Conservation (phyloP, 2,113 vertebrate species). For the Coregonus clupeaformis region DNA sequence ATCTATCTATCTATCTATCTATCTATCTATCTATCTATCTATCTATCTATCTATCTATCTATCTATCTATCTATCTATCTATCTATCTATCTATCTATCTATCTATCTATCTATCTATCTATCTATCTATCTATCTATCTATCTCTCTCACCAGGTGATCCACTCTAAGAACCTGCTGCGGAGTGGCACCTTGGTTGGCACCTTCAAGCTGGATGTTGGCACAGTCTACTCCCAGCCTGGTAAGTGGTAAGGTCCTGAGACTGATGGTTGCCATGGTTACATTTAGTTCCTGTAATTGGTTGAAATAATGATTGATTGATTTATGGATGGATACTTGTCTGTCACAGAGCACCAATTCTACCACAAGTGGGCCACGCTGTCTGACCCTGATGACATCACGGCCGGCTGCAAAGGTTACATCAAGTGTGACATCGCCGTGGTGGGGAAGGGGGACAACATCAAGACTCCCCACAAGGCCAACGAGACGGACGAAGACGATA, state of each 20-base stretch:
- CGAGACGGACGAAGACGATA: slow-evolving; percentile 92
- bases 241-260: slow-evolving; percentile 43
- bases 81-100: neutral
- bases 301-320: too few species aligned
- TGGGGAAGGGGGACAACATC: slow-evolving; percentile 95
- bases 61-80: too few species aligned
- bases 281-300: too few species aligned
- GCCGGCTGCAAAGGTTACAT: slow-evolving; percentile 91
- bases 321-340: neutral
- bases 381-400: slow-evolving; percentile 91
- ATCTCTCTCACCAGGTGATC: slow-evolving; percentile 78
- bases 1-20: too few species aligned
- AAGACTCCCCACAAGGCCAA: slow-evolving; percentile 94
- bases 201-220: slow-evolving; percentile 94
- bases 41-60: too few species aligned
- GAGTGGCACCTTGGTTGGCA: slow-evolving; percentile 91
- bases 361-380: slow-evolving; percentile 94
- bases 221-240: slow-evolving; percentile 91
- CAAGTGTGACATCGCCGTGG: slow-evolving; percentile 91
- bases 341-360: slow-evolving; percentile 92
- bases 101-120: too few species aligned
- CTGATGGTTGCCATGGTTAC: too few species aligned
- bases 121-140: too few species aligned
- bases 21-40: neutral
- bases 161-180: slow-evolving; percentile 97